phyloP scores from a whole-genome alignment of 2,113 vertebrate species.

The Notothenia rossii region DNA sequence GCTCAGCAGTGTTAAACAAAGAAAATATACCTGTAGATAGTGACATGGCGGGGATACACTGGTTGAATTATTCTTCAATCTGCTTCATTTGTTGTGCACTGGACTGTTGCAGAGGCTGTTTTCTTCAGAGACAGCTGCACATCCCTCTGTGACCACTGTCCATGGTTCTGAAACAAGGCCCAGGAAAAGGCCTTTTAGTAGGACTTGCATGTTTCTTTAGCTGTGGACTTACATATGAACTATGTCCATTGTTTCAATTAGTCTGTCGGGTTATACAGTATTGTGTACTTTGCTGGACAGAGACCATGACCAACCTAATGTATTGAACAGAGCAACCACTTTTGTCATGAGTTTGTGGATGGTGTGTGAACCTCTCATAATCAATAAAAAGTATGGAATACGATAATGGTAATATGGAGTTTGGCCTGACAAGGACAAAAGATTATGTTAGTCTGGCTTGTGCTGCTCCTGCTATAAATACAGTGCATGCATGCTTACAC shows the following conservation, averaged over 20 bases:
- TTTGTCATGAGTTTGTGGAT: not conserved
- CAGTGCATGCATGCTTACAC: constrained; percentile 16
- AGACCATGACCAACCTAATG: constrained; percentile 2
- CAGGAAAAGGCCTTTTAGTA: not conserved
- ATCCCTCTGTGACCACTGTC: constrained; percentile 57
- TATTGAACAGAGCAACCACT: not conserved
- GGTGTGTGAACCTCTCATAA: not conserved
- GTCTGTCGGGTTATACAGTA: not conserved
- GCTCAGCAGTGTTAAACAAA: constrained; percentile 14
- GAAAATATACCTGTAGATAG: constrained; percentile 19
- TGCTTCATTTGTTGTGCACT: constrained; percentile 56
- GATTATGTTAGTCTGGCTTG: constrained; percentile 8
- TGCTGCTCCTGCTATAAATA: not conserved
- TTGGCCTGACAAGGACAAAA: not conserved
- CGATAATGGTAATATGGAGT: not conserved
- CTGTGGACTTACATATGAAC: not conserved
- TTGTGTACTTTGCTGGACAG: not conserved
- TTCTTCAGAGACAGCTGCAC: constrained; percentile 6
- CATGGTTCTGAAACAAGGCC: constrained; percentile 70
- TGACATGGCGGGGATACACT: constrained; percentile 15
- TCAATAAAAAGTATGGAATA: not conserved
- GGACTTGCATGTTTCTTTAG: not conserved
- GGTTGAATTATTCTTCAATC: constrained; percentile 36
- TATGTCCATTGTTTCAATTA: not conserved
- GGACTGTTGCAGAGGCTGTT: constrained; percentile 40